Conservation (phyloP, 64 coral and sea anemone genomes). For the Stichodactyla helianthus region DNA sequence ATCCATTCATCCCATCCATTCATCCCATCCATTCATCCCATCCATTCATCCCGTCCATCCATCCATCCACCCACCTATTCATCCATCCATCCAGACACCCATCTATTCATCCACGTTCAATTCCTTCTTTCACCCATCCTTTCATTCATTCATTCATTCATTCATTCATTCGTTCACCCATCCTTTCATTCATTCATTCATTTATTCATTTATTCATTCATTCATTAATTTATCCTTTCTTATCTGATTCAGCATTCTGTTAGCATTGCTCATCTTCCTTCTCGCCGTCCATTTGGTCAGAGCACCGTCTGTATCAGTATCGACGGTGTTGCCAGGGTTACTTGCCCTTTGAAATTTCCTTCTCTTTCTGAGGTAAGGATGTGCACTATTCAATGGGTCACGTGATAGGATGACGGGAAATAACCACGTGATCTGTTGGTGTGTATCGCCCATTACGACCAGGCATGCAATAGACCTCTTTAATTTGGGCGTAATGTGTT, state of each 20-base stretch:
- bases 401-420: too few species aligned
- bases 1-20: neutral
- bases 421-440: too few species aligned
- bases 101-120: neutral
- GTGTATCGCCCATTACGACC: too few species aligned
- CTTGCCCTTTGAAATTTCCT: constrained; percentile 69
- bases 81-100: too few species aligned
- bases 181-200: neutral
- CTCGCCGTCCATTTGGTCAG: constrained; percentile 85
- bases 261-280: constrained; percentile 60
- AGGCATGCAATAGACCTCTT: too few species aligned
- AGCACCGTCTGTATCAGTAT: constrained; percentile 71
- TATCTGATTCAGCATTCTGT: constrained; percentile 75
- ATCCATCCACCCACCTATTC: too few species aligned
- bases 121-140: neutral
- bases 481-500: too few species aligned
- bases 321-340: constrained; percentile 64
- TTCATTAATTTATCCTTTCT: neutral
- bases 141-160: neutral
- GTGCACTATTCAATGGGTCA: too few species aligned
- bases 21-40: too few species aligned
- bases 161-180: neutral
- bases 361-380: constrained; percentile 64
- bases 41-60: too few species aligned
- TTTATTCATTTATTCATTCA: too few species aligned